Evolutionary conservation across 1,140 invertebrate species (phyloP).

Genomic region (Eupeodes corollae): DNA sequence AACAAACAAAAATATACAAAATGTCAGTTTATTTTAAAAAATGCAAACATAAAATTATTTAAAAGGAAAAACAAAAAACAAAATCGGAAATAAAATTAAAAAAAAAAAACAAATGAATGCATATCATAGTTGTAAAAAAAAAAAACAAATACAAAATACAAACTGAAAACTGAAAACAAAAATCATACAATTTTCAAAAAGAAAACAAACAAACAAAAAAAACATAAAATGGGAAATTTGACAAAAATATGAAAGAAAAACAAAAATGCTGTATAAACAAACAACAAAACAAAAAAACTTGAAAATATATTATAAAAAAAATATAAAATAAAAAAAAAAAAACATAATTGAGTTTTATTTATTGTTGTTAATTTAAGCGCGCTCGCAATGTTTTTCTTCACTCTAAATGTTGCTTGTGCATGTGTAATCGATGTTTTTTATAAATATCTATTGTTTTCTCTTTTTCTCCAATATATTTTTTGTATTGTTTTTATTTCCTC

Average conservation of each 20-base stretch:
- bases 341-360: neutral
- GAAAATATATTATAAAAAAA: constrained; percentile 8
- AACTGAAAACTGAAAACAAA: constrained; percentile 3
- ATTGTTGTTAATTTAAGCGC: neutral
- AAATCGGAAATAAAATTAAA: constrained; percentile 7
- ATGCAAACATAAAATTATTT: constrained; percentile 6
- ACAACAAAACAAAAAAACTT: constrained; percentile 13
- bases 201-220: constrained; percentile 9
- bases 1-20: constrained; percentile 9
- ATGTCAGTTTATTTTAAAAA: constrained; percentile 11
- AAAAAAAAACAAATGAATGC: constrained; percentile 58
- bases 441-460: neutral
- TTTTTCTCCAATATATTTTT: neutral
- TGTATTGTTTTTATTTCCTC: no score
- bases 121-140: constrained; percentile 71
- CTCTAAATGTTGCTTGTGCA: constrained; percentile 11
- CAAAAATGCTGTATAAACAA: constrained; percentile 47
- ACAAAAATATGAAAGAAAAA: constrained; percentile 6
- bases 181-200: constrained; percentile 47
- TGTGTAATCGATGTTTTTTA: neutral
- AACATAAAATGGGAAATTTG: constrained; percentile 7
- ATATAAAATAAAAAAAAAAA: constrained; percentile 7
- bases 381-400: constrained; percentile 10
- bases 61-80: neutral
- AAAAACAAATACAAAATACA: constrained; percentile 17